phyloP scores from a whole-genome alignment of 2,113 vertebrate species.

The Nettapus auritus region DNA sequence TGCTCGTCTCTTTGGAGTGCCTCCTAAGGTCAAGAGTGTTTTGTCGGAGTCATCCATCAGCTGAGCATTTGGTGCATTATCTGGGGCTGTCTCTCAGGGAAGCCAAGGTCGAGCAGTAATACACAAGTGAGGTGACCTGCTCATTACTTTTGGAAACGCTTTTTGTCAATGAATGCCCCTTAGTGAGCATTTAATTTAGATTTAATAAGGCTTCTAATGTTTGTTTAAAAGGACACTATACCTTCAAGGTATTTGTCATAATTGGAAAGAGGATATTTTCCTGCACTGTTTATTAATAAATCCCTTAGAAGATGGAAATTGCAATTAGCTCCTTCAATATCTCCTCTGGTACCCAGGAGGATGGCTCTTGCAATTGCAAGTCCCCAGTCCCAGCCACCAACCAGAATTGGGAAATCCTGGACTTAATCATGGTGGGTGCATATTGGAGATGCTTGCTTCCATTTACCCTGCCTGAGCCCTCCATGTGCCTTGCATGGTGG shows the following conservation, averaged over 20 bases:
- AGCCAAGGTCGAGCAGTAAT: not conserved
- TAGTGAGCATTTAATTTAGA: not conserved
- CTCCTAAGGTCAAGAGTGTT: constrained; percentile 16
- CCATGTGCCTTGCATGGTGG: not conserved
- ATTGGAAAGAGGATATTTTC: constrained; percentile 53
- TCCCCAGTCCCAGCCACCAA: not conserved
- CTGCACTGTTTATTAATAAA: constrained; percentile 27
- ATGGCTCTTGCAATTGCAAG: not conserved
- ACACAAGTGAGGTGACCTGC: not conserved
- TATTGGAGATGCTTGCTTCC: no score
- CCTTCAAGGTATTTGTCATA: constrained; percentile 49
- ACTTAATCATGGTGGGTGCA: fast-evolving
- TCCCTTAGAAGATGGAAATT: constrained; percentile 12
- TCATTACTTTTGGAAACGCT: not conserved
- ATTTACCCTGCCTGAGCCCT: not conserved
- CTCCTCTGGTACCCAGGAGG: not conserved
- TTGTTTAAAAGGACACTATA: not conserved
- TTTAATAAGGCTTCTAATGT: not conserved
- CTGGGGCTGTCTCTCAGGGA: not conserved
- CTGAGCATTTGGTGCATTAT: not conserved
- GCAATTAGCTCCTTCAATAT: constrained; percentile 9
- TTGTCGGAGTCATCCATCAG: constrained; percentile 37
- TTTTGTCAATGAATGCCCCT: not conserved
- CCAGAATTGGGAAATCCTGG: not conserved
- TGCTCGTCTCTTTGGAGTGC: not conserved